phyloP scores from a whole-genome alignment of 2,888 invertebrate species.

The Cephalotes varians region DNA sequence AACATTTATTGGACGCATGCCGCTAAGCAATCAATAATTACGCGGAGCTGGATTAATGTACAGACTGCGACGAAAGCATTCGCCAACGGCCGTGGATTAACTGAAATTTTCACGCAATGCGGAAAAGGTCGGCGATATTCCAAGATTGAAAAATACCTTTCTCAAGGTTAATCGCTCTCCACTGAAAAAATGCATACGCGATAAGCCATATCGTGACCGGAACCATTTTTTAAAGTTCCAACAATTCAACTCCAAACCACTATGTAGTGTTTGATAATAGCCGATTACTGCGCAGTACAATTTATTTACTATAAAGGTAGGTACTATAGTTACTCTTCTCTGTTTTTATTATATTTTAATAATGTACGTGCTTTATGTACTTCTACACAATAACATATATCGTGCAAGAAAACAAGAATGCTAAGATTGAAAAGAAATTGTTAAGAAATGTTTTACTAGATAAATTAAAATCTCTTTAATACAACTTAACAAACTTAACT shows the following conservation, averaged over 20 bases:
- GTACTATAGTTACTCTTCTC: neutral
- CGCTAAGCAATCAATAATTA: slow-evolving; percentile 74
- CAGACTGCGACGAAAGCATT: slow-evolving; percentile 60
- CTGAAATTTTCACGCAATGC: slow-evolving; percentile 31
- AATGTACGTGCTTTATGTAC: neutral
- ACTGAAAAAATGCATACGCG: slow-evolving; percentile 6
- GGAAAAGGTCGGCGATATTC: neutral
- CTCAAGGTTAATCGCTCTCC: slow-evolving; percentile 21
- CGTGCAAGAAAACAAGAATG: neutral
- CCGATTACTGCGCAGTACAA: neutral
- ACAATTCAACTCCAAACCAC: slow-evolving; percentile 24
- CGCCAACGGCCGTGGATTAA: slow-evolving; percentile 40
- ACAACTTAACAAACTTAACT: neutral
- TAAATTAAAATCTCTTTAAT: neutral
- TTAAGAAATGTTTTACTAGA: neutral
- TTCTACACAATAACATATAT: neutral
- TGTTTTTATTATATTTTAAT: slow-evolving; percentile 10
- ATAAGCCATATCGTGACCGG: slow-evolving; percentile 26
- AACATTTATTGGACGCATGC: slow-evolving; percentile 73
- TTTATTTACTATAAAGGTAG: slow-evolving; percentile 14
- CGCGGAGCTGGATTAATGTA: slow-evolving; percentile 73
- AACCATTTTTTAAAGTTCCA: slow-evolving; percentile 2
- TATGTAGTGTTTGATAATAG: slow-evolving; percentile 2
- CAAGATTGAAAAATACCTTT: slow-evolving; percentile 2
- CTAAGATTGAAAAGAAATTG: neutral